phyloP scores from a whole-genome alignment of 2,113 vertebrate species.

The Phylloscopus whistleri region DNA sequence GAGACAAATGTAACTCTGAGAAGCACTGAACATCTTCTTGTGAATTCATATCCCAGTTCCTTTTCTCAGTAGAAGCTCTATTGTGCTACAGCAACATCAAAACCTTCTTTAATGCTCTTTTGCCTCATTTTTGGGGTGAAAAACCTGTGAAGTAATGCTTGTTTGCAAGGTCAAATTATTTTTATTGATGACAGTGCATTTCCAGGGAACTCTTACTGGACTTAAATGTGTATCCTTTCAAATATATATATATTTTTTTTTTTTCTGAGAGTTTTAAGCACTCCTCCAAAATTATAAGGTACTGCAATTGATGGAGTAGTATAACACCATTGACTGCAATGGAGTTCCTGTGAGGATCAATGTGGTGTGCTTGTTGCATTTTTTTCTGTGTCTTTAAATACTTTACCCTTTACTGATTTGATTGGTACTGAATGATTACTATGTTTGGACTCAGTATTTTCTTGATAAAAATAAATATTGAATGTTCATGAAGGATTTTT shows the following conservation, averaged over 20 bases:
- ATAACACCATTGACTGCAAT: neutral
- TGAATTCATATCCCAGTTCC: neutral
- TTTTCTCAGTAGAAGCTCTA: neutral
- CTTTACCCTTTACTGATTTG: neutral
- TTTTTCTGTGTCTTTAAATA: neutral
- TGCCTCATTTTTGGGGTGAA: neutral
- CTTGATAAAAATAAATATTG: neutral
- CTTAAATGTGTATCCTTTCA: neutral
- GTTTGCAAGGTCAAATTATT: neutral
- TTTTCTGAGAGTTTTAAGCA: neutral
- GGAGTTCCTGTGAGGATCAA: neutral
- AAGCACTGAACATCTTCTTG: neutral
- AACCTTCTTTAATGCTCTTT: neutral
- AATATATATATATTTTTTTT: too few relatives aligned
- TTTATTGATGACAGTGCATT: neutral
- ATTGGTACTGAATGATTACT: neutral
- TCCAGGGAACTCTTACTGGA: neutral
- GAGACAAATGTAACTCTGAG: neutral
- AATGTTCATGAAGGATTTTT: neutral
- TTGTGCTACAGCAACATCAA: neutral
- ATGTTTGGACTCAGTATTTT: neutral
- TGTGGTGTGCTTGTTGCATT: neutral
- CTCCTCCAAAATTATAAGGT: neutral
- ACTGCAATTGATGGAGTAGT: neutral
- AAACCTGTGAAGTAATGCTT: neutral